Conservation (phyloP, 2,113 vertebrate species). For the Trogon melanurus region DNA sequence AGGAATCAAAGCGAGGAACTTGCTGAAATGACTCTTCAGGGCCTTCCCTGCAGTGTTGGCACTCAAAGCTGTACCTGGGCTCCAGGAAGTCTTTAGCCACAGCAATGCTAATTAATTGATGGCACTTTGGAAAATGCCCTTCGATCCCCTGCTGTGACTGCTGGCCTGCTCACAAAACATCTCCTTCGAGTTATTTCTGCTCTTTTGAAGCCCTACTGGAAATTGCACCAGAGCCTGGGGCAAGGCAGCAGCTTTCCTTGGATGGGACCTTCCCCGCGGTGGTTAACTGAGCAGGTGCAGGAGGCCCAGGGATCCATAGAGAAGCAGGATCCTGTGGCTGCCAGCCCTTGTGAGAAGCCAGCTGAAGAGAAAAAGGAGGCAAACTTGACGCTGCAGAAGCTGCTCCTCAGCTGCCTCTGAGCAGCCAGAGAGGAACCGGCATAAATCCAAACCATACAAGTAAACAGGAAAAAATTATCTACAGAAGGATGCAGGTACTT, state of each 20-base stretch:
- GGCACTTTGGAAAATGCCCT: slow-evolving; percentile 30
- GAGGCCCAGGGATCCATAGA: background rate
- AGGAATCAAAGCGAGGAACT: slow-evolving; percentile 24
- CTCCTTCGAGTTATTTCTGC: background rate
- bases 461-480: background rate
- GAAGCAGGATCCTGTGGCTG: background rate
- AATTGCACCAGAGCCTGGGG: background rate
- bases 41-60: slow-evolving; percentile 3
- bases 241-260: background rate
- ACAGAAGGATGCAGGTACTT: background rate
- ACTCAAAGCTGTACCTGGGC: slow-evolving; percentile 20
- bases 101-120: slow-evolving; percentile 11
- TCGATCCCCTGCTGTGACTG: slow-evolving; percentile 20
- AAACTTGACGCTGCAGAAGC: background rate
- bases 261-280: background rate
- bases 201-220: slow-evolving; percentile 29
- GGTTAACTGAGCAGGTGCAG: background rate
- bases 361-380: background rate
- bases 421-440: background rate
- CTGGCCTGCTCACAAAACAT: background rate
- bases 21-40: background rate
- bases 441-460: background rate
- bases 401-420: background rate
- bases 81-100: background rate
- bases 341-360: background rate